Base-by-base conservation (phyloP, 2,113 vertebrate species). In the Taxidea taxus region DNA sequence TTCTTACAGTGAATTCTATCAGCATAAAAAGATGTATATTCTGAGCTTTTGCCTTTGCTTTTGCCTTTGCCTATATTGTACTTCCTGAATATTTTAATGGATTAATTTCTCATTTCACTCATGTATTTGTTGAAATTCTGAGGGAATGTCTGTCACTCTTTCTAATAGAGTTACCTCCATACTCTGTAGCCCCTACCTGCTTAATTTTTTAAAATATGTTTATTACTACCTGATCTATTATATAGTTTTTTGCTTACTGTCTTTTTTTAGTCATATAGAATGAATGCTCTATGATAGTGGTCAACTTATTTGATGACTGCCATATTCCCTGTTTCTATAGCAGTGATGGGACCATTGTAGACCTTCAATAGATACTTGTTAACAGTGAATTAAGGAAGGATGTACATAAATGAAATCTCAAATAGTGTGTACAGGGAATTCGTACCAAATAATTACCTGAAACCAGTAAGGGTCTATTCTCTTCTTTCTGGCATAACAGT, bases 331-430 rank as follows among this genome's bases (percentile, higher is more conserved):
- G 0, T 51, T 58, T 92, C 23, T n/a, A 0, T 66, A 90, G 74
- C 0, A 80, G 29, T 64, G 62, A 42, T 21, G 10, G 47, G 6
- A 56, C 12, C 2, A 29, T 2, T 1, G 23, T 58, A 92, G 29
- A 1, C 11, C 47, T 80, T 86, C n/a, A 64, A 3, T 9, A 60
- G 23, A 15, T 66, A 8, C 3, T 97, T 90, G 9, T 95, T 96
- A 72, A 16, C 4, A 80, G 89, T 93, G 44, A 60, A 2, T 90
- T 87, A 84, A 42, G 20, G 27, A 88, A 78, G 10, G 16, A 56
- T 83, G 56, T 25, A 3, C 49, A 88, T 14, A 83, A 51, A 66
- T 95, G 25, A 97, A 98, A 70, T 77, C 44, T 37, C 12, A 91
- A 75, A 72, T 72, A 77, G 70, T 87, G 3, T 87, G 16, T 54